Evolutionary conservation across 2,113 vertebrate species (phyloP).

Genomic region (Phylloscopus trochiloides): DNA sequence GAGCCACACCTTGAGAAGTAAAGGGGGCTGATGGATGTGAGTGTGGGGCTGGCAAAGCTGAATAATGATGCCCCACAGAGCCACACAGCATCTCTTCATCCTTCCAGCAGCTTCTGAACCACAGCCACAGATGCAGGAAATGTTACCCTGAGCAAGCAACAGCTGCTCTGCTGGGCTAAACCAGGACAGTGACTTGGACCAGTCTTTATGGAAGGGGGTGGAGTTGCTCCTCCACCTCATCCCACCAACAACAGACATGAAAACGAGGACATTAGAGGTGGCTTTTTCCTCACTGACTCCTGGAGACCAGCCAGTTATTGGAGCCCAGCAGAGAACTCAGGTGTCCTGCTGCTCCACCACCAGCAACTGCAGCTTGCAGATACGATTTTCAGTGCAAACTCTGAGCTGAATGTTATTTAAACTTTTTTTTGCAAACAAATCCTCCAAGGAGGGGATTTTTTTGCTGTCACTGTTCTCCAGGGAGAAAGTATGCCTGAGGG

Average conservation of each 20-base stretch:
- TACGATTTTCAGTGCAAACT: neutral
- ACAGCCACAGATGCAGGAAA: neutral
- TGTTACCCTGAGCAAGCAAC: neutral
- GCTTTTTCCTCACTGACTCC: neutral
- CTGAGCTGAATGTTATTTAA: neutral
- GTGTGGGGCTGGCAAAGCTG: neutral
- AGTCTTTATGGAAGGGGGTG: neutral
- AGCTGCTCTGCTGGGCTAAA: neutral
- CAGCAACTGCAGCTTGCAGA: neutral
- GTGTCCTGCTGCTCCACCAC: neutral
- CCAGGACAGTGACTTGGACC: neutral
- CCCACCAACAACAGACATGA: neutral
- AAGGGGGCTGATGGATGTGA: neutral
- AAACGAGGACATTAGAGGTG: neutral
- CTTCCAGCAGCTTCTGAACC: neutral
- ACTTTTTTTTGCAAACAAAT: neutral
- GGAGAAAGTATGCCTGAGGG: neutral
- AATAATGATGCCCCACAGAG: fast-evolving
- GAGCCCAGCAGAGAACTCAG: neutral
- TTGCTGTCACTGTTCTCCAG: neutral
- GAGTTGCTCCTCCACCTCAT: neutral
- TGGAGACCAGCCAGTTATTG: neutral
- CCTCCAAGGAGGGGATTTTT: neutral
- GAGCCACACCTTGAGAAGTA: neutral
- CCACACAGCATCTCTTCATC: neutral